Conservation (phyloP, 2,797 vertebrate species). For the Cyclura pinguis region DNA sequence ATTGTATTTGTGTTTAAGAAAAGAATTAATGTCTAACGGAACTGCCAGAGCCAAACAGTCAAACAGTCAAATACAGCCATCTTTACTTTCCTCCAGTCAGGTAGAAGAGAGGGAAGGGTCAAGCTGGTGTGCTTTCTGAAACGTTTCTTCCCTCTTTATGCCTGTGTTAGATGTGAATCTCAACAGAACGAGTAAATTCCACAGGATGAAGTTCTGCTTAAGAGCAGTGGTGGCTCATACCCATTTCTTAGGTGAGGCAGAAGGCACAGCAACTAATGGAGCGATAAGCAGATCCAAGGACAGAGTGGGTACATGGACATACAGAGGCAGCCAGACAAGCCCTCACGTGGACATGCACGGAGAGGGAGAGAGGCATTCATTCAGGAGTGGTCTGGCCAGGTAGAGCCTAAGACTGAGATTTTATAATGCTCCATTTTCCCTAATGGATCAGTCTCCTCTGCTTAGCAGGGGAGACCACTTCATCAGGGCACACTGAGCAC, state of each 20-base stretch:
- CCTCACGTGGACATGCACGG: too few species aligned
- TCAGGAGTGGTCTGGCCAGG: too few species aligned
- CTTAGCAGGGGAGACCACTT: too few species aligned
- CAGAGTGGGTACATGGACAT: too few species aligned
- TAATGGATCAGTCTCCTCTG: too few species aligned
- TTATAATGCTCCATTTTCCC: too few species aligned
- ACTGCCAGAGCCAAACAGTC: background rate
- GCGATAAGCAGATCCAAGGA: background rate
- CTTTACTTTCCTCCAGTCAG: constrained; percentile 4
- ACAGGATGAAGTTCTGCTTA: background rate
- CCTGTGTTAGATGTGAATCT: background rate
- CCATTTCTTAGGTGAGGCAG: background rate
- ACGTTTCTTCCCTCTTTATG: background rate
- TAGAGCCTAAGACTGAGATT: too few species aligned
- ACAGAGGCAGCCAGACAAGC: too few species aligned
- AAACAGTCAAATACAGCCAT: background rate
- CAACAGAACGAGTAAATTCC: background rate
- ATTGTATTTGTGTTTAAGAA: background rate
- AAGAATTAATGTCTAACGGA: background rate
- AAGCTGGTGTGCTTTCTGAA: background rate
- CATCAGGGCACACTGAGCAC: too few species aligned
- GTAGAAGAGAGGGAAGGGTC: background rate
- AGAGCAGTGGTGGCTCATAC: background rate
- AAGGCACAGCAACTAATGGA: too few species aligned
- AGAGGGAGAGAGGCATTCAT: too few species aligned